Evolutionary conservation across 2,113 vertebrate genomes (phyloP), one percentile per base, ranked within the genome.

Genomic region (Riparia riparia): DNA sequence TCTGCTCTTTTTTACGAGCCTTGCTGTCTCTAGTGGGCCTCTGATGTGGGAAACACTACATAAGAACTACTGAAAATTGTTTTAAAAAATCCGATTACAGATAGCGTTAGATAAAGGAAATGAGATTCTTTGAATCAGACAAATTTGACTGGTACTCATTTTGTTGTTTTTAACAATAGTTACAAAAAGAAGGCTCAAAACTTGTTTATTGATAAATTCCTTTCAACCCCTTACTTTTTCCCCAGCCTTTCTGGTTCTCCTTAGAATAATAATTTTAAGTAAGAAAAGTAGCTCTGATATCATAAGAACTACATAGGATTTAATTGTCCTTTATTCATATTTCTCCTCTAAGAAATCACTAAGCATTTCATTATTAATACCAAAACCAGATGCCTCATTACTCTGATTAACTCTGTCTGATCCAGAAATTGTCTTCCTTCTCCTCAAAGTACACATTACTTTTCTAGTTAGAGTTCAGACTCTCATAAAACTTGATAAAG

Each of bases 381-480:
- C 37, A 91, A 88, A 87, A 80, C 29, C 9, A 32, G 63, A 37
- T 61, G 58, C 64, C 47, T 88, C 68, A 93, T 54, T 66, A 56
- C 42, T 86, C 76, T 77, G 63, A 93, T 63, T 65, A 90, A 93
- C 24, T 87, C 73, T 29, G 9, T 34, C 54, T n/a, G 56, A 95
- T 51, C 8, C 60, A 94, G 74, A 90, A 88, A 92, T 58, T 70
- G 42, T 56, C 61, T 45, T 87, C 32, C 15, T 87, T 65, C 69
- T 76, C 58, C 85, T 95, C 74, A 85, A 90, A 96, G 73, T 19
- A 58, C 17, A 20, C 63, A 61, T 63, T 41, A 94, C 70, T 45
- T 89, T 94, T 90, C 85, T 54, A 87, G 81, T 77, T 61, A 80
- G 66, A 91, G 54, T 87, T 89, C 84, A 93, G 74, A 90, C 31